Conservation (phyloP, 2,888 invertebrate genomes). For the Sinohyriopsis cumingii region DNA sequence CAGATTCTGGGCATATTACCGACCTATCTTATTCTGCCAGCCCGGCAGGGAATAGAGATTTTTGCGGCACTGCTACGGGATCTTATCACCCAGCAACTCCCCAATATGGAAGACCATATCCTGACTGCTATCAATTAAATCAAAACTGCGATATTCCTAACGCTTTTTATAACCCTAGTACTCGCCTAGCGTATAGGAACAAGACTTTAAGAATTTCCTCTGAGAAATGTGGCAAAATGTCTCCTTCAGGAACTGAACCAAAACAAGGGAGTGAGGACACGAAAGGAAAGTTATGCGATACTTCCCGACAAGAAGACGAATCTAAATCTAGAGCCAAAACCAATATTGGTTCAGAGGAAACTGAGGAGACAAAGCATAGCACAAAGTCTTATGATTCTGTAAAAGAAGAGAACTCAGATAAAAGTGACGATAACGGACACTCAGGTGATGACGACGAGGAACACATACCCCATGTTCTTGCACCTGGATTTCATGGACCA, state of each 20-base stretch:
- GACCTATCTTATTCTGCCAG: slow-evolving; percentile 61
- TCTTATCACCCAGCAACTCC: slow-evolving; percentile 33
- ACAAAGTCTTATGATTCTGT: slow-evolving; percentile 42
- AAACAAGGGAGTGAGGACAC: slow-evolving; percentile 22
- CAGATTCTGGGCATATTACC: slow-evolving; percentile 59
- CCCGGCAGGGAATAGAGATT: slow-evolving; percentile 41
- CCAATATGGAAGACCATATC: slow-evolving; percentile 28
- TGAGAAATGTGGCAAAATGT: slow-evolving; percentile 6
- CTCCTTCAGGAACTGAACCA: slow-evolving; percentile 14
- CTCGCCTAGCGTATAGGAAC: neutral
- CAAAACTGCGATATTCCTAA: slow-evolving; percentile 28
- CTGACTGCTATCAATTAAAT: slow-evolving; percentile 47
- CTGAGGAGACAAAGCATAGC: slow-evolving; percentile 39
- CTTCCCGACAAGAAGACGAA: slow-evolving; percentile 15
- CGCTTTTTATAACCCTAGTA: slow-evolving; percentile 20
- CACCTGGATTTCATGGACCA: slow-evolving; percentile 71
- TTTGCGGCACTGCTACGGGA: slow-evolving; percentile 39
- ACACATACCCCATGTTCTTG: slow-evolving; percentile 70
- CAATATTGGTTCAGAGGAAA: slow-evolving; percentile 21
- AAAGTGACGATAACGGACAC: slow-evolving; percentile 46
- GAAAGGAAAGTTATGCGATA: slow-evolving; percentile 12
- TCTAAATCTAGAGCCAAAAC: slow-evolving; percentile 12
- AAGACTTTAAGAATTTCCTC: too few relatives aligned
- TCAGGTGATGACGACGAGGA: slow-evolving; percentile 54
- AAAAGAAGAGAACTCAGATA: slow-evolving; percentile 40